Percentiles rank a stretch among this genome's conserved stretches.
Conservation (phyloP, 2,888 invertebrate genomes). For the Nemapogon koenigi region DNA sequence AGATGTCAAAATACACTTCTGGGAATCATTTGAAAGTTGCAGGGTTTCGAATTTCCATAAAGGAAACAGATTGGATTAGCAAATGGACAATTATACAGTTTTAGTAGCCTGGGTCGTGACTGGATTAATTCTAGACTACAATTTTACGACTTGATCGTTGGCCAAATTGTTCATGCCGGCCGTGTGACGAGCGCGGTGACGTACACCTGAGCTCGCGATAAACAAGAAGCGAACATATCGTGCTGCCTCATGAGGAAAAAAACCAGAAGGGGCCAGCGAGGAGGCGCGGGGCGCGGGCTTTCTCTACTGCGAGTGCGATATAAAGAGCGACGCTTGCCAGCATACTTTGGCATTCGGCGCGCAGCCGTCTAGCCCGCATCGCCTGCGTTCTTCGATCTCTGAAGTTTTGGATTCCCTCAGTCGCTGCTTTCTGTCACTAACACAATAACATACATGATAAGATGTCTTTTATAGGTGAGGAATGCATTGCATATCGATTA, state of each 20-base stretch:
- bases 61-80: too few species aligned
- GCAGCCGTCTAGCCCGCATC: slow-evolving; percentile 61
- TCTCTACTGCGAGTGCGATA: slow-evolving; percentile 49
- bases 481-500: slow-evolving; percentile 45
- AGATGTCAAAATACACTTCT: too few species aligned
- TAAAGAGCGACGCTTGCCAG: slow-evolving; percentile 57
- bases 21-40: too few species aligned
- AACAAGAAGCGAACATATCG: slow-evolving; percentile 40
- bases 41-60: too few species aligned
- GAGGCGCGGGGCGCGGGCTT: slow-evolving; percentile 55
- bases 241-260: slow-evolving; percentile 58
- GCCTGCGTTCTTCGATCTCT: slow-evolving; percentile 34
- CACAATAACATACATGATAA: slow-evolving; percentile 43
- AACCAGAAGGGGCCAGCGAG: slow-evolving; percentile 46
- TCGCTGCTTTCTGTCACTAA: slow-evolving; percentile 41
- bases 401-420: slow-evolving; percentile 32
- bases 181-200: slow-evolving; percentile 22
- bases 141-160: slow-evolving; percentile 11
- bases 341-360: slow-evolving; percentile 61
- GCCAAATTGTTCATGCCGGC: slow-evolving; percentile 14
- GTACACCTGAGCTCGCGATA: slow-evolving; percentile 38
- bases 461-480: slow-evolving; percentile 47
- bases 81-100: background rate
- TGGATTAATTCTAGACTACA: slow-evolving; percentile 1
- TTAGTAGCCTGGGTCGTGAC: slow-evolving; percentile 4